Percentiles rank a stretch among this genome's conserved stretches.
phyloP scores from a whole-genome alignment of 2,113 vertebrate genomes.

The Talpa occidentalis region DNA sequence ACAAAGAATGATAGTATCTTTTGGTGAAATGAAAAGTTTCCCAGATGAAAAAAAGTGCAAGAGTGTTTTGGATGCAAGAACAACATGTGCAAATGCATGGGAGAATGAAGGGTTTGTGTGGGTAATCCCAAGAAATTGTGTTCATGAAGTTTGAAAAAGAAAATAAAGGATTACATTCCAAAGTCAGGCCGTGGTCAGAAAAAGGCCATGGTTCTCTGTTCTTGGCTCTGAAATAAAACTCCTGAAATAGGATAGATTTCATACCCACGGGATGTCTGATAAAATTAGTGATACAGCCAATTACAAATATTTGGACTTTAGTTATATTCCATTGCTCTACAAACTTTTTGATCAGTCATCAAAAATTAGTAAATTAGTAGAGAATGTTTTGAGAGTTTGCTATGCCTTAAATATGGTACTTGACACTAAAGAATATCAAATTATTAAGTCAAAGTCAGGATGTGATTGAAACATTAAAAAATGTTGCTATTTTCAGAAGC shows the following conservation, averaged over 20 bases:
- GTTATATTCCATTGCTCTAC: conserved; percentile 25
- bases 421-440: not conserved
- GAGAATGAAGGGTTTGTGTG: not conserved
- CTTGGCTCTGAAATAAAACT: not conserved
- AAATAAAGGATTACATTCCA: not conserved
- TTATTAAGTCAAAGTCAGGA: conserved; percentile 51
- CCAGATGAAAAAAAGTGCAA: not conserved
- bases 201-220: not conserved
- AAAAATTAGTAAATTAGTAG: conserved; percentile 1
- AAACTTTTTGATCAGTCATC: not conserved
- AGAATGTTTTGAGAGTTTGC: conserved; percentile 8
- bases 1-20: not conserved
- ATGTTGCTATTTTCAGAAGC: conserved; percentile 45
- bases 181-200: not conserved
- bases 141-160: not conserved
- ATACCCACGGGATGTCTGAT: not conserved
- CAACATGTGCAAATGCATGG: not conserved
- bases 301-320: not conserved
- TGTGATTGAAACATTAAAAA: conserved; percentile 50
- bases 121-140: not conserved
- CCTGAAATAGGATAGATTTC: not conserved
- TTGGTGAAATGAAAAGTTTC: not conserved
- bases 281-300: not conserved
- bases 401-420: conserved; percentile 50
- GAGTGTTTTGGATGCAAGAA: not conserved